Evolutionary conservation across 2,797 vertebrate genomes (phyloP).

Genomic region (Anolis apletophallus): DNA sequence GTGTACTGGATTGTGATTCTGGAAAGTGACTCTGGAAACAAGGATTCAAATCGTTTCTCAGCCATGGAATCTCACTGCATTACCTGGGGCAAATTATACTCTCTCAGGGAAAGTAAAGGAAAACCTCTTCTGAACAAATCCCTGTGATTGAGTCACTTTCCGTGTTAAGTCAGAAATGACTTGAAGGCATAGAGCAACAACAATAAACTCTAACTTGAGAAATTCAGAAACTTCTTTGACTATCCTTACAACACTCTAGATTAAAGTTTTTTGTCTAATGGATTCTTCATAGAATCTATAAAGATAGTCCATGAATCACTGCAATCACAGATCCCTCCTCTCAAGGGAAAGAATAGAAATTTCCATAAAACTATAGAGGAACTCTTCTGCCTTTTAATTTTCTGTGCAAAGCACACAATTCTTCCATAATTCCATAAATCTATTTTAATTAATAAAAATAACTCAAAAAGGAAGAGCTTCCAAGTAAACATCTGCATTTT

Average conservation of each 20-base stretch:
- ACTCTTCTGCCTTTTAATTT: constrained; percentile 30
- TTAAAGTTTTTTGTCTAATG: constrained; percentile 26
- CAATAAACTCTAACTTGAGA: not conserved
- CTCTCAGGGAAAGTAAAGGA: too few species aligned
- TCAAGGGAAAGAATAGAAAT: not conserved
- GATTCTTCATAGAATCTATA: constrained; percentile 13
- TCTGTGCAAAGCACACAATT: constrained; percentile 30
- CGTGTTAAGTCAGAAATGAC: too few species aligned
- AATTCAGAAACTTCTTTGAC: constrained; percentile 6
- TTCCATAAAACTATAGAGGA: constrained; percentile 18
- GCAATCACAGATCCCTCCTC: constrained; percentile 4
- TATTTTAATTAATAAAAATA: constrained; percentile 22
- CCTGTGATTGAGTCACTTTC: too few species aligned
- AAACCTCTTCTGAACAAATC: too few species aligned
- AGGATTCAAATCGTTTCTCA: too few species aligned
- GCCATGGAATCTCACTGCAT: too few species aligned
- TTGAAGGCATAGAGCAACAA: not conserved
- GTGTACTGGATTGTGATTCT: too few species aligned
- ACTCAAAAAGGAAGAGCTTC: constrained; percentile 24
- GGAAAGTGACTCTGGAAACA: too few species aligned
- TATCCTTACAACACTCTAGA: constrained; percentile 8
- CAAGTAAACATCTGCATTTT: constrained; percentile 24
- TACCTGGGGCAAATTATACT: too few species aligned
- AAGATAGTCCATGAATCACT: constrained; percentile 45
- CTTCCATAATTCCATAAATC: constrained; percentile 27